These are phyloP conservation scores for Druceiella hillmani DNA, from an alignment of 2,888 invertebrate genomes.

Conservation along the genomic window DNA sequence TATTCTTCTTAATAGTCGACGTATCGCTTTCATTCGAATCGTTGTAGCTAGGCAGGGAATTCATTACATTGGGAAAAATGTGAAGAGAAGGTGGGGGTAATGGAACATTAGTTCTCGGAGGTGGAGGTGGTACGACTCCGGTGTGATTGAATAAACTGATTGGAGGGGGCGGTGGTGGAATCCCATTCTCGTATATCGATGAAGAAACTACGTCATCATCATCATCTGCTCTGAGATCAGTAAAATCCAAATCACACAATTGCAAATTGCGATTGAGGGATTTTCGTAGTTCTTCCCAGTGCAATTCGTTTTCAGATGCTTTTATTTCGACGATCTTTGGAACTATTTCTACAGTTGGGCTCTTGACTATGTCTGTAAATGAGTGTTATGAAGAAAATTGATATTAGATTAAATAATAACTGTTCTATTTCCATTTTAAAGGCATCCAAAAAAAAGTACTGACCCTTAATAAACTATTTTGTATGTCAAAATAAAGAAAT, in stretches of 20 bases:
- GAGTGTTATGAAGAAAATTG: too few species aligned
- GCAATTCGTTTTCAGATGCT: constrained; percentile 88
- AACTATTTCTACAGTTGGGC: constrained; percentile 62
- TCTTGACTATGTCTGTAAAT: constrained; percentile 60
- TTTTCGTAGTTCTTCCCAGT: constrained; percentile 86
- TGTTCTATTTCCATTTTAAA: too few species aligned
- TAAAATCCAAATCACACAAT: constrained; percentile 94
- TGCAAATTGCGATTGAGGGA: constrained; percentile 70
- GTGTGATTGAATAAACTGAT: constrained; percentile 49
- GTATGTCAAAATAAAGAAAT: too few species aligned
- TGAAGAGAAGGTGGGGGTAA: constrained; percentile 34
- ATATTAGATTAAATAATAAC: too few species aligned
- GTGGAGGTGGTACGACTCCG: constrained; percentile 40
- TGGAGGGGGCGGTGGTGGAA: constrained; percentile 78
- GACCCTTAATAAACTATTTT: too few species aligned
- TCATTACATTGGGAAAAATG: constrained; percentile 39
- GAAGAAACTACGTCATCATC: constrained; percentile 76
- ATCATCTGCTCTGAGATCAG: constrained; percentile 84
- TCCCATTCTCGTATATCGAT: constrained; percentile 57
- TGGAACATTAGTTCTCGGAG: constrained; percentile 42
- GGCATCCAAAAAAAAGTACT: too few species aligned
- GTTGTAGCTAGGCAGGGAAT: too few species aligned
- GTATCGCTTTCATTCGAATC: constrained; percentile 32
- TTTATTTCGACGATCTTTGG: constrained; percentile 65
- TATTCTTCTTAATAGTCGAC: constrained; percentile 71